These are phyloP conservation scores for Sycobia sp. DNA, from an alignment of 1,140 invertebrate genomes.

Conservation along the genomic window DNA sequence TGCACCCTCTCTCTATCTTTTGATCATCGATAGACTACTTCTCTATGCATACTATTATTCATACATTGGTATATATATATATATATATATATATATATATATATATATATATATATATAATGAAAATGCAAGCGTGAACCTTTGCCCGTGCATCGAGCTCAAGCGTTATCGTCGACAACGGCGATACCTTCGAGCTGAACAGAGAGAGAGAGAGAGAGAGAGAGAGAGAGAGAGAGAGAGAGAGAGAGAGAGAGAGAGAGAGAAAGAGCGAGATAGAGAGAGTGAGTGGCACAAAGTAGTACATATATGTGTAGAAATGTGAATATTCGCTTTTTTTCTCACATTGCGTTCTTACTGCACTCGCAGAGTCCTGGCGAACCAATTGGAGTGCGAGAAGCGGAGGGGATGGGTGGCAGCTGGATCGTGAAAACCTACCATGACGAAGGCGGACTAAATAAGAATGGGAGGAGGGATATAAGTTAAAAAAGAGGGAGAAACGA, in stretches of 20 bases:
- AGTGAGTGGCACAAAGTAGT: too few relatives aligned
- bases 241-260: too few relatives aligned
- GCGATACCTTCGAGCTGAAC: background rate
- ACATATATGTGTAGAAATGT: too few relatives aligned
- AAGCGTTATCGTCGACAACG: too few relatives aligned
- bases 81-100: background rate
- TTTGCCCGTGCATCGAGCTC: background rate
- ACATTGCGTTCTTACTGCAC: too few relatives aligned
- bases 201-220: too few relatives aligned
- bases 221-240: too few relatives aligned
- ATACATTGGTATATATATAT: background rate
- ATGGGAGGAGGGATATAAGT: background rate
- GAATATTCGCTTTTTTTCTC: constrained; percentile 3
- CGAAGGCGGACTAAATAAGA: background rate
- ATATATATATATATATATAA: background rate
- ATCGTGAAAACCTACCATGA: too few relatives aligned
- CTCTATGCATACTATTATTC: constrained; percentile 1
- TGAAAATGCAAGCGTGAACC: background rate
- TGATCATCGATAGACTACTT: constrained; percentile 16
- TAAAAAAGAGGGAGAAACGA: background rate
- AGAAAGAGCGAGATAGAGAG: too few relatives aligned
- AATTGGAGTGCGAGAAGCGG: background rate
- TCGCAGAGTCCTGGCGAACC: constrained; percentile 9
- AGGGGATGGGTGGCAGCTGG: too few relatives aligned
- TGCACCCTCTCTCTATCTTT: constrained; percentile 6